Evolutionary conservation across 1,140 invertebrate genomes (phyloP), one percentile per base, ranked within the genome.

Genomic region (Cyclargus thomasi): DNA sequence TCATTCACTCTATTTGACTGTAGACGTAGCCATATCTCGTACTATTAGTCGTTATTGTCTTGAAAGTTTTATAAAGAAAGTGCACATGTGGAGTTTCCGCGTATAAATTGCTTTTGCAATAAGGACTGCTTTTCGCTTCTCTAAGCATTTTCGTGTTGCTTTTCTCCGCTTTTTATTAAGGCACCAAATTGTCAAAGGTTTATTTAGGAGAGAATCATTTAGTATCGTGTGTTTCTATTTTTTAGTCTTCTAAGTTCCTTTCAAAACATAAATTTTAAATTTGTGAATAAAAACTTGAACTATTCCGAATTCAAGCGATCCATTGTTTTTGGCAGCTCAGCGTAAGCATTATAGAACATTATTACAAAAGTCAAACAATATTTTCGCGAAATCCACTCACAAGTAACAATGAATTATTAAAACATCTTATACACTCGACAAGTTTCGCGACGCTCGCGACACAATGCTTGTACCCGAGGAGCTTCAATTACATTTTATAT

Each of bases 101-200:
- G 18, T 59, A 59, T 59, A 59, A 59, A 59, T 59, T 59, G 55
- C 55, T 59, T 59, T 59, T 11, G 55, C 55, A 59, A 59, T 59
- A 59, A 59, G 55, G 55, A 59, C 55, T 21, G 55, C 18, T 59
- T 21, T 59, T 59, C 55, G 55, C 18, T 20, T 20, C 55, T 59
- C 55, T 59, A 59, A 59, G 55, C 55, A 59, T 59, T 59, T 47
- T 59, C 18, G 55, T 59, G 55, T 59, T 59, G 55, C 55, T 17
- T 59, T 59, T 59, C 20, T 59, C 20, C 55, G 10, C 55, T 20
- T 20, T 20, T 59, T 59, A 21, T 11, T 21, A 21, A 47, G 18
- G 55, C 20, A 22, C 18, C 55, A 59, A 59, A 59, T 59, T 59
- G 55, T 59, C 55, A 59, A 59, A 59, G 55, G 17, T 20, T 59